Base-by-base conservation (phyloP, 1,140 invertebrate species). In the Melanaphis sacchari region DNA sequence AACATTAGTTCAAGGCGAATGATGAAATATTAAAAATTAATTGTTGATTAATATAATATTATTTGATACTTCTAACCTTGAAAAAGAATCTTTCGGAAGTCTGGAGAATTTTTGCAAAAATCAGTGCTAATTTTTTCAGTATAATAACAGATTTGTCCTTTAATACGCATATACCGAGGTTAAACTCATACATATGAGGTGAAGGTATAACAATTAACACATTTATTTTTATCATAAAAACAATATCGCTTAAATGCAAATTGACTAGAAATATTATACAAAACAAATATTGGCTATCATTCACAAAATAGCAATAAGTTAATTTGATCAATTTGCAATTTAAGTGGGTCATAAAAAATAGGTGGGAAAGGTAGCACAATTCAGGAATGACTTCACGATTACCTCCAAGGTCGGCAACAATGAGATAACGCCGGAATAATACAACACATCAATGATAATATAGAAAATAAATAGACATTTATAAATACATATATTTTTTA, bases 141-240 rank as follows among this genome's bases (percentile, higher is more conserved):
- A 90, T n/a, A 66, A 90, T 46, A 90, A 66, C 89, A 90, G 89
- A 90, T 66, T 90, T 66, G 89, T 90, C 52, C 89, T 90, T 90
- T 66, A 59, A 66, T 40, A 59, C 38, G 9, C 52, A 40, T 15
- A 1, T 31, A 18, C 52, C 89, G 43, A 90, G 89, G 89, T 41
- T 54, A 66, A 66, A 40, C 31, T 90, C 6, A 24, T 41, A 41
- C 26, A n/a, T 41, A 90, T 66, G 89, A 90, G 52, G 89, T 90
- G 89, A 59, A 90, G 52, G 89, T 90, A 90, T 66, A 22, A 41
- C 52, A 40, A 66, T 90, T 90, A 90, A 9, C 26, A 90, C 88
- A 59, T 26, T 66, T 89, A 40, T 38, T 66, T 59, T 90, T 26
- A 90, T 66, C 24, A 18, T 66, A 41, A 66, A 90, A 90, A 90